phyloP scores from a whole-genome alignment of 2,113 vertebrate genomes.

The Gopherus flavomarginatus region DNA sequence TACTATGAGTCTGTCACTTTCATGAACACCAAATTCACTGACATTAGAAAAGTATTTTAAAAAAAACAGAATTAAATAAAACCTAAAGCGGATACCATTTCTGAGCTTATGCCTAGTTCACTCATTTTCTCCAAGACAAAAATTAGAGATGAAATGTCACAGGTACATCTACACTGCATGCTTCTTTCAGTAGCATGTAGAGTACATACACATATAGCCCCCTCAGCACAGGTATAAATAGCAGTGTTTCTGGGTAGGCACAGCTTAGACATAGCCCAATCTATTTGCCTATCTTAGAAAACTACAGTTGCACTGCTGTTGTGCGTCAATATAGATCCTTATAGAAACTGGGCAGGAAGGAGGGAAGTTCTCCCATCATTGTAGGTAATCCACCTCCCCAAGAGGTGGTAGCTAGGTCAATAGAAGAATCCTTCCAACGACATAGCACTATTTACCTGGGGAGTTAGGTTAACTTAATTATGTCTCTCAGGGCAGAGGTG shows the following conservation, averaged over 20 bases:
- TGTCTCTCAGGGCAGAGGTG: not conserved
- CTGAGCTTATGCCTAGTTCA: not conserved
- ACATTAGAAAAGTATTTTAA: not conserved
- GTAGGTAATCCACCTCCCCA: not conserved
- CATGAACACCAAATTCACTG: fast-evolving
- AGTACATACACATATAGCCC: not conserved
- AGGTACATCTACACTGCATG: too few relatives aligned
- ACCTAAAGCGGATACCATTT: not conserved
- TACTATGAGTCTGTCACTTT: not conserved
- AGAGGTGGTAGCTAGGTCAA: not conserved
- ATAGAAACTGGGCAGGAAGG: not conserved
- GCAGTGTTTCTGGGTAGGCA: not conserved
- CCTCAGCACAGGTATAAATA: not conserved
- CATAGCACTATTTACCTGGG: not conserved
- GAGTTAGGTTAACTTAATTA: not conserved
- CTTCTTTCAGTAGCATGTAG: not conserved
- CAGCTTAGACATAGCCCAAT: not conserved
- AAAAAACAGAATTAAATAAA: not conserved
- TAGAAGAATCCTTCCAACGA: not conserved
- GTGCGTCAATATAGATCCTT: not conserved
- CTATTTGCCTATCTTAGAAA: not conserved
- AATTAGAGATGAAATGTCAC: not conserved
- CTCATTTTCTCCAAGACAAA: not conserved
- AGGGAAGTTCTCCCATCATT: not conserved
- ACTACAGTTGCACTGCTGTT: not conserved